These are phyloP conservation scores for Streptopelia turtur DNA, from an alignment of 2,797 vertebrate species.

Conservation along the genomic window DNA sequence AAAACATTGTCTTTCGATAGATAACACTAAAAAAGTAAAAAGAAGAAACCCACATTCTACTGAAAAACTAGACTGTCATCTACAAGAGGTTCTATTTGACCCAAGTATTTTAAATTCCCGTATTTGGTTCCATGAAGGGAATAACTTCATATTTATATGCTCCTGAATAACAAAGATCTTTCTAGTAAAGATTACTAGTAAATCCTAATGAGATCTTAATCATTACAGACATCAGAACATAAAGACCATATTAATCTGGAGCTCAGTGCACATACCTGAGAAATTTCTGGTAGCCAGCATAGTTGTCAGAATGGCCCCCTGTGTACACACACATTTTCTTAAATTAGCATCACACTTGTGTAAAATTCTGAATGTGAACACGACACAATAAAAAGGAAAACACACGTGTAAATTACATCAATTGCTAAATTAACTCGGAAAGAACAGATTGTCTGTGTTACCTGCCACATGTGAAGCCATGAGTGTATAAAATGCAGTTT, in stretches of 20 bases:
- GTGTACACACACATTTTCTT: conserved; percentile 42
- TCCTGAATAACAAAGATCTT: neutral
- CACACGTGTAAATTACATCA: neutral
- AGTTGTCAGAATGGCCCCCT: conserved; percentile 97
- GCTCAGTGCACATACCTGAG: conserved; percentile 86
- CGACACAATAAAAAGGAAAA: neutral
- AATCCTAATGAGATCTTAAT: neutral
- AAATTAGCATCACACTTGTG: conserved; percentile 30
- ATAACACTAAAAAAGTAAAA: neutral
- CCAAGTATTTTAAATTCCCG: neutral
- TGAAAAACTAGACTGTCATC: neutral
- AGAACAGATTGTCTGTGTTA: neutral
- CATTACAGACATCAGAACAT: neutral
- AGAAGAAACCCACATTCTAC: neutral
- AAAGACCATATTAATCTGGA: neutral
- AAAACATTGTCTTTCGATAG: neutral
- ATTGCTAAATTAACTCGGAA: neutral
- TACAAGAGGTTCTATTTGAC: neutral
- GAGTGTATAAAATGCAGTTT: neutral
- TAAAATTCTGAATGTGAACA: neutral
- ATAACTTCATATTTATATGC: neutral
- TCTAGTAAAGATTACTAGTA: neutral
- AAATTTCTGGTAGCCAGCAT: conserved; percentile 99
- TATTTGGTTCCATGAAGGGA: neutral
- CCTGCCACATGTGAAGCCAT: rapidly evolving